Evolutionary conservation across 2,113 vertebrate species (phyloP).

Genomic region (Esox niger): DNA sequence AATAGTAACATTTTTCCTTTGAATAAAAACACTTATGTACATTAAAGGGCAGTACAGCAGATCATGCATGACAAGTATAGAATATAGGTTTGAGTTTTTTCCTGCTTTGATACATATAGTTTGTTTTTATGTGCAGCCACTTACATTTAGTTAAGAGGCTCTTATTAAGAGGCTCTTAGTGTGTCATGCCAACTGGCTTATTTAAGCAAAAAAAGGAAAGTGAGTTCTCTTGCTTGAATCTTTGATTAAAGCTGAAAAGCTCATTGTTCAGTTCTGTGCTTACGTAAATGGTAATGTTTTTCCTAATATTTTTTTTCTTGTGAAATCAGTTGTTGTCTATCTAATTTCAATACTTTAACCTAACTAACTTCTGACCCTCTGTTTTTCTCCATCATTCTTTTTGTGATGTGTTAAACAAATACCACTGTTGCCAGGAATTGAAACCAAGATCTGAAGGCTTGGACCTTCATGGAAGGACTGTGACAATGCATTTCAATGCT

Average conservation of each 20-base stretch:
- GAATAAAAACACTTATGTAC: constrained; percentile 1
- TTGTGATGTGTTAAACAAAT: neutral
- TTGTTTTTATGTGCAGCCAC: neutral
- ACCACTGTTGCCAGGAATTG: neutral
- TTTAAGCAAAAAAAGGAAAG: constrained; percentile 1
- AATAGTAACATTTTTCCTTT: constrained; percentile 8
- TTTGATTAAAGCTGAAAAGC: neutral
- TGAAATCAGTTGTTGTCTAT: neutral
- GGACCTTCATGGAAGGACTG: constrained; percentile 60
- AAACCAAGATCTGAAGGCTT: constrained; percentile 39
- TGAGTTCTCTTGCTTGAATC: neutral
- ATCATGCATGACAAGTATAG: constrained; percentile 21
- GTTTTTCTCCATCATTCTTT: neutral
- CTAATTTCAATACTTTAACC: neutral
- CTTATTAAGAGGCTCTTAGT: constrained; percentile 6
- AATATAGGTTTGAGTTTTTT: neutral
- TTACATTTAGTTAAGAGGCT: neutral
- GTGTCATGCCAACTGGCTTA: constrained; percentile 8
- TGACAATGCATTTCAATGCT: constrained; percentile 71
- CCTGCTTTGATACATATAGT: neutral
- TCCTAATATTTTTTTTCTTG: neutral
- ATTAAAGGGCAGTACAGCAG: neutral
- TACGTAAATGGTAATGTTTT: neutral
- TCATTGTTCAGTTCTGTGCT: neutral
- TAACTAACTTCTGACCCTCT: neutral